Conservation (phyloP, 2,113 vertebrate genomes). For the Chelonoidis abingdonii region DNA sequence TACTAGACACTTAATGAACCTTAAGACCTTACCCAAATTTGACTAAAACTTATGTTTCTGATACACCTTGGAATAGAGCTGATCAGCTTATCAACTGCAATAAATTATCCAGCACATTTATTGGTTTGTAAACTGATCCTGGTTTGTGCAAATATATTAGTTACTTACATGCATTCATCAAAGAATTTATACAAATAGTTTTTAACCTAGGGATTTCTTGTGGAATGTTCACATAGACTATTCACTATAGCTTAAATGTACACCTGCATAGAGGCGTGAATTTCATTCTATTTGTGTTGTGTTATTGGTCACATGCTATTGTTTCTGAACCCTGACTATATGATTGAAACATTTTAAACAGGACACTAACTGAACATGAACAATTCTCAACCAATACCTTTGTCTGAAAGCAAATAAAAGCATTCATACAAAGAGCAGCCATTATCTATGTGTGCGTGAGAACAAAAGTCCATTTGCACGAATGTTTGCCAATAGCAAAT, state of each 20-base stretch:
- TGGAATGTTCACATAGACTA: not conserved
- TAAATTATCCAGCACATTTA: not conserved
- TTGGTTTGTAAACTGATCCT: accelerated
- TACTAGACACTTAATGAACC: not conserved
- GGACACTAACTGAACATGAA: not conserved
- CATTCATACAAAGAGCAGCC: not conserved
- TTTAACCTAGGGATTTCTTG: not conserved
- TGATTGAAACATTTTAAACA: not conserved
- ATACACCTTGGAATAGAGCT: not conserved
- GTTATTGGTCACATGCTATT: not conserved
- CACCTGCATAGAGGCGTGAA: not conserved
- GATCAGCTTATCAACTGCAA: not conserved
- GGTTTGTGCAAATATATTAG: not conserved
- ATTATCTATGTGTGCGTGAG: not conserved
- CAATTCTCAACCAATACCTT: not conserved
- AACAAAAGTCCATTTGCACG: not conserved
- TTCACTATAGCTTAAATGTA: not conserved
- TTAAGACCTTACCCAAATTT: not conserved
- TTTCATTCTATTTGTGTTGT: not conserved
- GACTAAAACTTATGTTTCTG: accelerated
- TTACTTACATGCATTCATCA: not conserved
- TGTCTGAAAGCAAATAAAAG: not conserved
- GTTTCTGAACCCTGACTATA: not conserved
- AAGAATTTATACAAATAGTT: not conserved
- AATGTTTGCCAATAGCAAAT: not conserved